Evolutionary conservation across 2,797 vertebrate genomes (phyloP).

Genomic region (Notoglanidium macrostoma): DNA sequence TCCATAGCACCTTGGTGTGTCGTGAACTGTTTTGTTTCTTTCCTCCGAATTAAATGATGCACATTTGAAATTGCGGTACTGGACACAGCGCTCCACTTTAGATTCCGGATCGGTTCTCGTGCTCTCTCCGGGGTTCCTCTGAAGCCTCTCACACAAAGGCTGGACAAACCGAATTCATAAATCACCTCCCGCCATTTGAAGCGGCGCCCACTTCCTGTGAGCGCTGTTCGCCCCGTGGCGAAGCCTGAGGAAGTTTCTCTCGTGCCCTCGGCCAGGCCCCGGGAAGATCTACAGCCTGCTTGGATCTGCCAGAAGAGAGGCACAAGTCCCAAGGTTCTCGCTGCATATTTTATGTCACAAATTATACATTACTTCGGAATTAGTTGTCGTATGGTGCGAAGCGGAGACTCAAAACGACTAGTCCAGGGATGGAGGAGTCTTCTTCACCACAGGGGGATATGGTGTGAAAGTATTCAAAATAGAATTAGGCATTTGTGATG

Average conservation of each 20-base stretch:
- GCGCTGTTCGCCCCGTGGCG: slow-evolving; percentile 43
- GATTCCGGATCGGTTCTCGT: slow-evolving; percentile 30
- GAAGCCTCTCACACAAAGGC: slow-evolving; percentile 46
- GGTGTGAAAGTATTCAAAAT: slow-evolving; percentile 1
- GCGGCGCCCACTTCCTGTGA: slow-evolving; percentile 38
- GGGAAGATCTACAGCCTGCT: slow-evolving; percentile 44
- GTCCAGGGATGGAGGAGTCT: not conserved
- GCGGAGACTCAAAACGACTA: not conserved
- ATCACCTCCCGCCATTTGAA: slow-evolving; percentile 47
- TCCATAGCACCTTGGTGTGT: not conserved
- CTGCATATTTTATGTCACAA: slow-evolving; percentile 46
- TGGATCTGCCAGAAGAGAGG: slow-evolving; percentile 33
- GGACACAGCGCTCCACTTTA: slow-evolving; percentile 27
- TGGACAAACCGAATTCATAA: slow-evolving; percentile 56
- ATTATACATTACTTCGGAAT: slow-evolving; percentile 43
- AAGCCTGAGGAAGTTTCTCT: slow-evolving; percentile 45
- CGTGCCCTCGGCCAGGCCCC: slow-evolving; percentile 38
- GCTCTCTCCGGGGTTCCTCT: slow-evolving; percentile 21
- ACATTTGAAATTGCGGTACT: not conserved
- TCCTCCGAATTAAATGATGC: slow-evolving; percentile 9
- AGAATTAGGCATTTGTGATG: not conserved
- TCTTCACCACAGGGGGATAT: not conserved
- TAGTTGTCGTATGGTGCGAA: slow-evolving; percentile 19
- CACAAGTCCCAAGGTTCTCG: slow-evolving; percentile 10
- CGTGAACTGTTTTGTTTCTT: slow-evolving; percentile 7